phyloP scores from a whole-genome alignment of 30 jellyfish, hydroid and myxozoan species.

The Aurelia sp. region DNA sequence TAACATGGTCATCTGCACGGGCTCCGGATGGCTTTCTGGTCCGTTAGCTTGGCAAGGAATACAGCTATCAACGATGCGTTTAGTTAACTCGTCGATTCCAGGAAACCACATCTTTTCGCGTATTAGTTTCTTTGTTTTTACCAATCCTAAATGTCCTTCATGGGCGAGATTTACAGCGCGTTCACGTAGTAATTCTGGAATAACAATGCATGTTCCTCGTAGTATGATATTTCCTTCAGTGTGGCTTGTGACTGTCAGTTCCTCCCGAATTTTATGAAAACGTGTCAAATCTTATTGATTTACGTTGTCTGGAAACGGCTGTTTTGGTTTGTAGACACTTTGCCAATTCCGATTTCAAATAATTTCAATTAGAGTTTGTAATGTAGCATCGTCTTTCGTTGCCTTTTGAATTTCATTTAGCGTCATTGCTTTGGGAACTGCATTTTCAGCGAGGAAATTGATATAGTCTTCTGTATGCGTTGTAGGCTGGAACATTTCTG shows the following conservation, averaged over 20 bases:
- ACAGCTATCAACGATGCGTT: slow-evolving; percentile 26
- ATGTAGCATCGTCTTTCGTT: too few relatives aligned
- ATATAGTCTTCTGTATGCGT: too few relatives aligned
- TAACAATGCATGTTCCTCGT: not conserved
- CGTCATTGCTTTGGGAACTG: too few relatives aligned
- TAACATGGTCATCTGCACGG: slow-evolving; percentile 7
- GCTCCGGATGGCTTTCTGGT: slow-evolving; percentile 25
- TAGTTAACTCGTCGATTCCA: slow-evolving; percentile 16
- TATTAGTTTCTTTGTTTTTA: too few relatives aligned
- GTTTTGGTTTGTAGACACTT: slow-evolving; percentile 9
- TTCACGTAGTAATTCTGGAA: too few relatives aligned
- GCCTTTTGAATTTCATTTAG: too few relatives aligned
- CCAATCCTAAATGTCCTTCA: too few relatives aligned
- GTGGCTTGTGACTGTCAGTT: slow-evolving; percentile 35
- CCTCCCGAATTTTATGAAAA: slow-evolving; percentile 23
- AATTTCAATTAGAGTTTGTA: too few relatives aligned
- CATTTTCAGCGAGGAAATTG: too few relatives aligned
- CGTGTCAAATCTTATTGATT: slow-evolving; percentile 10
- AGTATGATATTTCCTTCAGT: not conserved
- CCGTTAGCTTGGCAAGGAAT: slow-evolving; percentile 47
- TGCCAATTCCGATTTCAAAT: slow-evolving; percentile 13
- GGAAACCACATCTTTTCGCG: too few relatives aligned
- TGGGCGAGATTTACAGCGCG: too few relatives aligned
- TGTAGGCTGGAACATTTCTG: not conserved
- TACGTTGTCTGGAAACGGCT: not conserved